Percentiles rank a stretch among this genome's conserved stretches.
Conservation (phyloP, 2,888 invertebrate species). For the Agonopterix subpropinquella region DNA sequence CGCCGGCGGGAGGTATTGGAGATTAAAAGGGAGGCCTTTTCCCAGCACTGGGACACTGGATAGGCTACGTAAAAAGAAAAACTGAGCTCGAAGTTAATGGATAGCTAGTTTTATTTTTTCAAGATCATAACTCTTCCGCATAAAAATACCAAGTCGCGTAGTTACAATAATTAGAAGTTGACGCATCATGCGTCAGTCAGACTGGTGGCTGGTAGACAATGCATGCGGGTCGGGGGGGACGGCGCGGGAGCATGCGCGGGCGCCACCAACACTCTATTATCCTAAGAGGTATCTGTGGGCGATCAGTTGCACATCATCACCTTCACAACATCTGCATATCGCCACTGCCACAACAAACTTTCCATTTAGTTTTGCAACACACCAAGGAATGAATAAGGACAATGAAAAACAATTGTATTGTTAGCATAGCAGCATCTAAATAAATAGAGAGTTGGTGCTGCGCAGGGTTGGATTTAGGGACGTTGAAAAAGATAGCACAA, state of each 20-base stretch:
- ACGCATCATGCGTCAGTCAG: no score
- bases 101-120: not conserved
- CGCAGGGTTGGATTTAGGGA: no score
- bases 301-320: conserved; percentile 64
- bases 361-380: conserved; percentile 64
- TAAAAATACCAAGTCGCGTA: not conserved
- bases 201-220: not conserved
- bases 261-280: conserved; percentile 58
- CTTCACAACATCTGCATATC: conserved; percentile 42
- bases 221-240: conserved; percentile 1
- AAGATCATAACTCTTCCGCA: not conserved
- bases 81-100: not conserved
- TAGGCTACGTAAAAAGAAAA: no score
- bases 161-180: not conserved
- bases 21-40: no score
- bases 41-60: no score
- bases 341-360: conserved; percentile 52
- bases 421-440: conserved; percentile 54
- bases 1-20: no score
- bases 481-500: no score
- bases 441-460: conserved; percentile 62
- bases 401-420: conserved; percentile 57
- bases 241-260: conserved; percentile 28
- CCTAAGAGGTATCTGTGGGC: conserved; percentile 38
- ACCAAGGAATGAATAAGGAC: conserved; percentile 48